Conservation (phyloP, 2,888 invertebrate species). For the Selenia dentaria region DNA sequence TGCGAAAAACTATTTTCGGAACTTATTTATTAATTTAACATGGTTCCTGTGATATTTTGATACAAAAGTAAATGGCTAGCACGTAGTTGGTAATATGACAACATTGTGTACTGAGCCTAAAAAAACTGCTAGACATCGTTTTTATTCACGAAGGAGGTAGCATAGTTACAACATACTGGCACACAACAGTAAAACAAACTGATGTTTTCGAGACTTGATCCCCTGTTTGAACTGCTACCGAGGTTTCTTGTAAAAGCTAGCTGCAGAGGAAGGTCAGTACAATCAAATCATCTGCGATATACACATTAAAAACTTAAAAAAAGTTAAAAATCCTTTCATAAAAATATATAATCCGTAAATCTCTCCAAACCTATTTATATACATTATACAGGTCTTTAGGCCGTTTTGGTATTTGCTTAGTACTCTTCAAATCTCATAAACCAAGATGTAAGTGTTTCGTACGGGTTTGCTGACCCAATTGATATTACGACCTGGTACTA, state of each 20-base stretch:
- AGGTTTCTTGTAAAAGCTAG: slow-evolving; percentile 48
- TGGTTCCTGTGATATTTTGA: too few relatives aligned
- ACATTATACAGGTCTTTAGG: slow-evolving; percentile 21
- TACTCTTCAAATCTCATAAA: slow-evolving; percentile 33
- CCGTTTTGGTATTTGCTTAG: slow-evolving; percentile 19
- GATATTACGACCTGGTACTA: background rate
- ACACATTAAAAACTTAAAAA: slow-evolving; percentile 54
- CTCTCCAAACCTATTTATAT: too few relatives aligned
- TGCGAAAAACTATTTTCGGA: too few relatives aligned
- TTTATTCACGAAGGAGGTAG: background rate
- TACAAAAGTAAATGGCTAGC: too few relatives aligned
- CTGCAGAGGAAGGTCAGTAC: slow-evolving; percentile 45
- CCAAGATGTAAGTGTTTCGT: slow-evolving; percentile 47
- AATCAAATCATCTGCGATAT: slow-evolving; percentile 54
- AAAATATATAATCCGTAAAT: slow-evolving; percentile 27
- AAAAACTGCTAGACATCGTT: background rate
- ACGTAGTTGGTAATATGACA: too few relatives aligned
- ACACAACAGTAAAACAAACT: slow-evolving; percentile 1
- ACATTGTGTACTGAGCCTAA: slow-evolving; percentile 4
- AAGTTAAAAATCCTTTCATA: slow-evolving; percentile 30
- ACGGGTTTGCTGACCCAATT: background rate
- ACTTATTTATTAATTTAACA: too few relatives aligned
- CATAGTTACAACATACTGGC: background rate
- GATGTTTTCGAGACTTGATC: slow-evolving; percentile 9
- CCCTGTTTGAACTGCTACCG: slow-evolving; percentile 41